Conservation (phyloP, 2,888 invertebrate genomes). For the Drosophila mimica region DNA sequence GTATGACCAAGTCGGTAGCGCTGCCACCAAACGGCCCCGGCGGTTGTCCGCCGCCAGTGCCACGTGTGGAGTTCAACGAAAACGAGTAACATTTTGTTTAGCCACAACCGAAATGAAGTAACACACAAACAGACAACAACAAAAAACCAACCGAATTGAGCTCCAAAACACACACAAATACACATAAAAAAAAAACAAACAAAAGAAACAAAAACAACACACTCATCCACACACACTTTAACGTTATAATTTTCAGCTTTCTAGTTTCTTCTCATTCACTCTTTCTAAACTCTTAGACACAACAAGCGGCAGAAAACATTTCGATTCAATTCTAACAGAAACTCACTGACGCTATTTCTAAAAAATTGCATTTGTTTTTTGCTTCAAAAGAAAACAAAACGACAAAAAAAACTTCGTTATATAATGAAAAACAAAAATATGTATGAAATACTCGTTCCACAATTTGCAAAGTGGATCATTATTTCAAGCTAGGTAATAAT, state of each 20-base stretch:
- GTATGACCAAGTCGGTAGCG: constrained; percentile 79
- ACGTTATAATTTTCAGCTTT: constrained; percentile 65
- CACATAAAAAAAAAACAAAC: constrained; percentile 14
- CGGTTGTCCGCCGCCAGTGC: constrained; percentile 72
- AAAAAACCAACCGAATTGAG: constrained; percentile 40
- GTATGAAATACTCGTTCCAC: constrained; percentile 72
- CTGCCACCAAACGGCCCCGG: constrained; percentile 83
- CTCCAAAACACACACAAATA: constrained; percentile 38
- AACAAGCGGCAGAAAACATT: constrained; percentile 40
- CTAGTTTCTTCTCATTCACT: constrained; percentile 74
- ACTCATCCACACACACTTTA: constrained; percentile 40
- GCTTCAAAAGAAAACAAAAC: constrained; percentile 58
- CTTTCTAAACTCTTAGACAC: constrained; percentile 47
- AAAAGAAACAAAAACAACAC: constrained; percentile 33
- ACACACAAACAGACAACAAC: constrained; percentile 42
- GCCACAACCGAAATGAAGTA: constrained; percentile 61
- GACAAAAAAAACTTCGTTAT: constrained; percentile 54
- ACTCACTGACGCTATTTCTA: constrained; percentile 70
- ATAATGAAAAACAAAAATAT: constrained; percentile 49
- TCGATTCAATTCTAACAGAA: constrained; percentile 39
- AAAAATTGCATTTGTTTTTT: constrained; percentile 79
- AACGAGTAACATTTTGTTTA: constrained; percentile 81
- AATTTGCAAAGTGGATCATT: constrained; percentile 49
- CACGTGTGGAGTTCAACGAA: constrained; percentile 83
- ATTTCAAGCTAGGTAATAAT: constrained; percentile 56